These are phyloP conservation scores for human DNA, from an alignment of 2,113 vertebrate genomes.

Conservation along the genomic window GRCh38 chr18:48066501-48067000, in stretches of 20 bases:
- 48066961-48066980: too few relatives aligned
- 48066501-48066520: neutral
- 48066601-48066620: neutral
- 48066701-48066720: neutral
- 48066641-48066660: neutral
- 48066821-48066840: too few relatives aligned
- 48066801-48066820: neutral
- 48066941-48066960: too few relatives aligned
- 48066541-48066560: neutral
- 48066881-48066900: too few relatives aligned
- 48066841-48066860: too few relatives aligned
- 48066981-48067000: too few relatives aligned
- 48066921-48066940: too few relatives aligned
- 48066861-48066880: too few relatives aligned
- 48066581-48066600: neutral
- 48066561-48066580: neutral
- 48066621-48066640: neutral
- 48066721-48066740: neutral
- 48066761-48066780: neutral
- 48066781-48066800: neutral
- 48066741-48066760: neutral
- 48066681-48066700: too few relatives aligned
- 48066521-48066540: slow-evolving; percentile 34
- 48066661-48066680: neutral
- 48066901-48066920: too few relatives aligned